phyloP scores from a whole-genome alignment of 1,140 invertebrate genomes.

The Bombus difficillimus region DNA sequence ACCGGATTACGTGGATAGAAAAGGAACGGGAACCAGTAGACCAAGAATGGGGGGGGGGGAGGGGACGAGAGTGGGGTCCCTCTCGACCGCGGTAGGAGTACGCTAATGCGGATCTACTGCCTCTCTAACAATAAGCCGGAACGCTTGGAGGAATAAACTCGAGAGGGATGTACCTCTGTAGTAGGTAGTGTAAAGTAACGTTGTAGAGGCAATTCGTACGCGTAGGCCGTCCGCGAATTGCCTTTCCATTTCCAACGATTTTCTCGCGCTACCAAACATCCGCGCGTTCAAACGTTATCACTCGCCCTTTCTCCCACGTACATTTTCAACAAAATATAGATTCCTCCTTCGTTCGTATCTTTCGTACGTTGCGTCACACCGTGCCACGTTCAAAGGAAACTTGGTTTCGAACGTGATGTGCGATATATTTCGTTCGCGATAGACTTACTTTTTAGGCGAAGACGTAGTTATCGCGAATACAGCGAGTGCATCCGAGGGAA shows the following conservation, averaged over 20 bases:
- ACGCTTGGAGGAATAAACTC: conserved; percentile 64
- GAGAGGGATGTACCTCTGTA: conserved; percentile 46
- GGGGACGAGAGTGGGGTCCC: conserved; percentile 32
- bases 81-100: conserved; percentile 64
- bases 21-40: conserved; percentile 15
- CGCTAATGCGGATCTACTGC: conserved; percentile 71
- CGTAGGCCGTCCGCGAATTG: background rate
- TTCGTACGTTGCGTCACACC: too few relatives aligned
- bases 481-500: conserved; percentile 42
- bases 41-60: conserved; percentile 1
- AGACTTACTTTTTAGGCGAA: too few relatives aligned
- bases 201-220: conserved; percentile 16
- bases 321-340: too few relatives aligned
- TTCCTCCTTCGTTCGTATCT: background rate
- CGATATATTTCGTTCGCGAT: background rate
- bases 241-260: background rate
- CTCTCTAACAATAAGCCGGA: conserved; percentile 70
- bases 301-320: too few relatives aligned
- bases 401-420: background rate
- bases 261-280: background rate
- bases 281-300: background rate
- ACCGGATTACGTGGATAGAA: conserved; percentile 25
- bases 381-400: too few relatives aligned
- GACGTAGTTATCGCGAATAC: conserved; percentile 39
- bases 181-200: conserved; percentile 29